Conservation (phyloP, 2,113 vertebrate genomes). For the Menura novaehollandiae region DNA sequence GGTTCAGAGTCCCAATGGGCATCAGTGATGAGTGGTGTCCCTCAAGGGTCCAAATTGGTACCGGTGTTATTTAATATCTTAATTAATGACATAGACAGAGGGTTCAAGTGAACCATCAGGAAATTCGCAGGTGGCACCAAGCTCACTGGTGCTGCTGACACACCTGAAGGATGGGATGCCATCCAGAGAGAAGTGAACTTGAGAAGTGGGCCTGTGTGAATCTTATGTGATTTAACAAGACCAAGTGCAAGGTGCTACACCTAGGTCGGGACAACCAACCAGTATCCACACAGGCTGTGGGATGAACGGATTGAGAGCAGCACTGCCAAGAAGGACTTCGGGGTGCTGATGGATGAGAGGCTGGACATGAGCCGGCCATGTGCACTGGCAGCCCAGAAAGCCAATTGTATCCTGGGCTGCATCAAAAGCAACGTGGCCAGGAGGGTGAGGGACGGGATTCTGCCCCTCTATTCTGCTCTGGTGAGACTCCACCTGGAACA, state of each 20-base stretch:
- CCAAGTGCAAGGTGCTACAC: neutral
- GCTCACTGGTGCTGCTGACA: neutral
- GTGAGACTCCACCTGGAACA: neutral
- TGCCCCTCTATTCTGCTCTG: neutral
- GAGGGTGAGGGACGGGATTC: neutral
- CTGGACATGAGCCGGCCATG: neutral
- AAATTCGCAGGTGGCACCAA: neutral
- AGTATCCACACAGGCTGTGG: neutral
- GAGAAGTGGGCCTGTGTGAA: neutral
- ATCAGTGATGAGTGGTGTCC: neutral
- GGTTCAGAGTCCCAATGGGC: neutral
- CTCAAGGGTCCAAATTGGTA: neutral
- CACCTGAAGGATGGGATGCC: neutral
- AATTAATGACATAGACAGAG: neutral
- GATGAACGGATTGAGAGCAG: neutral
- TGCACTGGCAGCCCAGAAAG: neutral
- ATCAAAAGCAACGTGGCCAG: neutral
- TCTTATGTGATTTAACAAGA: neutral
- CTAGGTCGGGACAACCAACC: neutral
- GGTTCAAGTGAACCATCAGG: neutral
- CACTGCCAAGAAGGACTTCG: neutral
- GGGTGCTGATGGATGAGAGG: neutral
- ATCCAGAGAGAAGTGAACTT: neutral
- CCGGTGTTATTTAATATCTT: neutral
- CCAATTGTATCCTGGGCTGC: neutral